Evolutionary conservation across 2,888 invertebrate species (phyloP).

Genomic region (Drosophila helvetica): DNA sequence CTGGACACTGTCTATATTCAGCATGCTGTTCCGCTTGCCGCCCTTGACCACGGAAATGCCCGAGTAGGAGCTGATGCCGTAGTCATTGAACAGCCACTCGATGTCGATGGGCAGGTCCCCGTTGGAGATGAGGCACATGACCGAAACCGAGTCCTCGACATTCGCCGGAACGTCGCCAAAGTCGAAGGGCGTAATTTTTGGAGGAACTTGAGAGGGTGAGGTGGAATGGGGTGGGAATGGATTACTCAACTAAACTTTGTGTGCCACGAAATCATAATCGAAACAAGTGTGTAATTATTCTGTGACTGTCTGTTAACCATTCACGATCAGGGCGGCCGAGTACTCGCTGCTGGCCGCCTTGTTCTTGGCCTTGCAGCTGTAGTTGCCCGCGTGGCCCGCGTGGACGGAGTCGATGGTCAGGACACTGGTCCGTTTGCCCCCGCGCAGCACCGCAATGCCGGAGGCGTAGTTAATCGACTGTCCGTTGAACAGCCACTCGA

Average conservation of each 20-base stretch:
- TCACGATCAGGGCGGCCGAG: conserved; percentile 88
- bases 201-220: conserved; percentile 46
- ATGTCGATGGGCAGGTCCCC: conserved; percentile 89
- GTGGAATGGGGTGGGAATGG: not conserved
- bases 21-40: conserved; percentile 86
- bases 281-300: conserved; percentile 15
- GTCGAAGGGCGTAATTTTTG: conserved; percentile 89
- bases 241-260: conserved; percentile 26
- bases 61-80: conserved; percentile 83
- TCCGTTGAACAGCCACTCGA: conserved; percentile 88
- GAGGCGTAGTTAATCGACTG: conserved; percentile 82
- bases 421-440: conserved; percentile 87
- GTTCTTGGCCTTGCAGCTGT: conserved; percentile 90
- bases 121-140: conserved; percentile 88
- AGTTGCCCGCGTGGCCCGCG: conserved; percentile 89
- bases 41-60: conserved; percentile 85
- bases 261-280: not conserved
- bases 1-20: conserved; percentile 88
- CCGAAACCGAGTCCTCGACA: conserved; percentile 88
- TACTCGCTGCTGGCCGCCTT: conserved; percentile 85
- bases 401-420: conserved; percentile 88
- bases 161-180: conserved; percentile 90
- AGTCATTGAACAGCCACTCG: conserved; percentile 87
- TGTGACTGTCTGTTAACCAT: conserved; percentile 84
- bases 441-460: conserved; percentile 86